These are phyloP conservation scores for Elgaria multicarinata DNA, from an alignment of 2,113 vertebrate species.

Conservation along the genomic window DNA sequence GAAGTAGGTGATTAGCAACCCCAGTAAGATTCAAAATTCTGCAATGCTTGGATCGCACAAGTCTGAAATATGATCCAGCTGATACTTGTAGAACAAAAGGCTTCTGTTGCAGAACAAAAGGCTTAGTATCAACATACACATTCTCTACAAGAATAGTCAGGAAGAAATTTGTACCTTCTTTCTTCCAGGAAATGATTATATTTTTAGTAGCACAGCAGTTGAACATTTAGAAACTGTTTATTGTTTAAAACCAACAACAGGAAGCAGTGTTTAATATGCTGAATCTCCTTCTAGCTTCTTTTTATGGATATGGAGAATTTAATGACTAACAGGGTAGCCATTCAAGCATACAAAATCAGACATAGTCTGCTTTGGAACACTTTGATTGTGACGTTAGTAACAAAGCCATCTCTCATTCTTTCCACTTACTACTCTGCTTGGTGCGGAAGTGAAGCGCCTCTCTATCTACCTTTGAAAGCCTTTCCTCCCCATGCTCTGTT, in stretches of 20 bases:
- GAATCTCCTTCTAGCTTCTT: not conserved
- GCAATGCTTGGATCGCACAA: not conserved
- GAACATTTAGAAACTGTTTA: not conserved
- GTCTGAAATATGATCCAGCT: not conserved
- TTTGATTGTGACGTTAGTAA: not conserved
- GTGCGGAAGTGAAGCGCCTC: not conserved
- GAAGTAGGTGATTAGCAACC: not conserved
- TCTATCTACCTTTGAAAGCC: not conserved
- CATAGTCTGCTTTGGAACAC: not conserved
- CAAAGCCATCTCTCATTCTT: not conserved
- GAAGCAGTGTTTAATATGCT: not conserved
- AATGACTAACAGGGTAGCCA: not conserved
- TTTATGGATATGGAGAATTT: not conserved
- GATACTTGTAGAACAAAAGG: not conserved
- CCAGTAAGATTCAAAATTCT: not conserved
- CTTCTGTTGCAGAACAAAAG: not conserved
- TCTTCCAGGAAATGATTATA: not conserved
- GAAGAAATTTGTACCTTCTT: not conserved
- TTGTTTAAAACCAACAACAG: not conserved
- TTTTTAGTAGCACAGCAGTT: not conserved
- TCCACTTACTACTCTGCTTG: not conserved
- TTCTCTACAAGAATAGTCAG: not conserved
- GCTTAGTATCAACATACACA: not conserved
- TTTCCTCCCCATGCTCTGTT: no score
- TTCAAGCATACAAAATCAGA: not conserved